phyloP scores from a whole-genome alignment of 2,888 invertebrate genomes.

The Sinotaia quadrata region DNA sequence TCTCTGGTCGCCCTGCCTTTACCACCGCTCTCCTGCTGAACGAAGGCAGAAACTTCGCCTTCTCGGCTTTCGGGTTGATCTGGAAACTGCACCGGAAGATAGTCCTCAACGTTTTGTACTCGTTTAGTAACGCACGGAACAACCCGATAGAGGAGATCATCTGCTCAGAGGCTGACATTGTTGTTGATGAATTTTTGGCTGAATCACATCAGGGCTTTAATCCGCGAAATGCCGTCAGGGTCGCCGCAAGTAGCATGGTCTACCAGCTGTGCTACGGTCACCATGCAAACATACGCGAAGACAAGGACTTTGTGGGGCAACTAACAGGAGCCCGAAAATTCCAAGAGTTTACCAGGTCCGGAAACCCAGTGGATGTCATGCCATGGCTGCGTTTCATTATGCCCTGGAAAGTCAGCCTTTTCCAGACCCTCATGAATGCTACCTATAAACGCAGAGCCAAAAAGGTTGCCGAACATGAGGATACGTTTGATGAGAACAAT shows the following conservation, averaged over 20 bases:
- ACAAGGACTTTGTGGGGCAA: slow-evolving; percentile 22
- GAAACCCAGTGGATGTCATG: slow-evolving; percentile 43
- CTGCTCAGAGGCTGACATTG: slow-evolving; percentile 10
- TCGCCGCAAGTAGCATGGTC: slow-evolving; percentile 27
- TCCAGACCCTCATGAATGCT: slow-evolving; percentile 17
- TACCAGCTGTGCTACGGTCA: slow-evolving; percentile 40
- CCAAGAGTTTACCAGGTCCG: slow-evolving; percentile 29
- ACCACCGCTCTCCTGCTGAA: slow-evolving; percentile 14
- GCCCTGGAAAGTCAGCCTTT: slow-evolving; percentile 17
- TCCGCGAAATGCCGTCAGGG: slow-evolving; percentile 14
- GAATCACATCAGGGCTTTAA: slow-evolving; percentile 8
- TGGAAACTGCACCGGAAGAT: slow-evolving; percentile 42
- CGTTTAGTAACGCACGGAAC: slow-evolving; percentile 25
- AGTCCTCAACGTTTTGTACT: slow-evolving; percentile 33
- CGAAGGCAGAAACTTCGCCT: slow-evolving; percentile 23
- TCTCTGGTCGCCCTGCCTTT: slow-evolving; percentile 37
- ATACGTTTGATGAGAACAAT: slow-evolving; percentile 29
- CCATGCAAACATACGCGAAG: slow-evolving; percentile 25
- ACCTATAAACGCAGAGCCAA: not conserved
- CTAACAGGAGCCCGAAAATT: slow-evolving; percentile 16
- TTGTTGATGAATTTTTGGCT: slow-evolving; percentile 6
- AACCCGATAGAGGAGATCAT: slow-evolving; percentile 29
- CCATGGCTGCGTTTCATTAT: slow-evolving; percentile 42
- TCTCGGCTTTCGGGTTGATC: slow-evolving; percentile 19
- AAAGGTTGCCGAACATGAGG: slow-evolving; percentile 33